Evolutionary conservation across 2,113 vertebrate species (phyloP).

Genomic region (Trogon melanurus): DNA sequence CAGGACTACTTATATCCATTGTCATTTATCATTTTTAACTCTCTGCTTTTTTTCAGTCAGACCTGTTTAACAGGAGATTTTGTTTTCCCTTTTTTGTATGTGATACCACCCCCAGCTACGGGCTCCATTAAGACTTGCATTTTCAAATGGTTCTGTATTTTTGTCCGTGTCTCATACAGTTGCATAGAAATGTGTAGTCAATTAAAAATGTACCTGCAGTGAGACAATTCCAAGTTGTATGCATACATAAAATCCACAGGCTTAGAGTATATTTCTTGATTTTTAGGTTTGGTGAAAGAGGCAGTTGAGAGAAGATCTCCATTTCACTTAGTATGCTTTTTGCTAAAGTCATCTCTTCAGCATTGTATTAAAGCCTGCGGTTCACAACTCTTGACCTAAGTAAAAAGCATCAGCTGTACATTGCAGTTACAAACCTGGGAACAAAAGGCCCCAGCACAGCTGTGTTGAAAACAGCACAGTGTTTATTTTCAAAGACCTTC

Average conservation of each 20-base stretch:
- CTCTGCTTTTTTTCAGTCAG: neutral
- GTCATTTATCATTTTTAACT: neutral
- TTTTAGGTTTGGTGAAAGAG: neutral
- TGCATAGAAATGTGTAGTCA: neutral
- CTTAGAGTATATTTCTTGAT: neutral
- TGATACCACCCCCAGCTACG: neutral
- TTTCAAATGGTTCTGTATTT: neutral
- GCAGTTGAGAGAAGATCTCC: neutral
- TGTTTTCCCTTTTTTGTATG: neutral
- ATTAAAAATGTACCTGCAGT: neutral
- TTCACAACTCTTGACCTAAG: neutral
- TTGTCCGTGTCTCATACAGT: neutral
- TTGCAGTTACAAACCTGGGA: neutral
- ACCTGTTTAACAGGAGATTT: neutral
- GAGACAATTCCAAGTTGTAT: neutral
- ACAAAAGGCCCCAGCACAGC: neutral
- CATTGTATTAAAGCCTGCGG: neutral
- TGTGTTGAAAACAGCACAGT: neutral
- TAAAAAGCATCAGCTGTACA: neutral
- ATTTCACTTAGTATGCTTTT: neutral
- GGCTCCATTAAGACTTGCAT: neutral
- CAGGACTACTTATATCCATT: neutral
- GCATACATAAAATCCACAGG: neutral
- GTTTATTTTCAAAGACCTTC: conserved; percentile 18
- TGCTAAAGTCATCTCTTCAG: neutral